Percentiles rank a stretch among this genome's conserved stretches.
Evolutionary conservation across 1,140 invertebrate genomes (phyloP).

Genomic region (Polypedilum vanderplanki): DNA sequence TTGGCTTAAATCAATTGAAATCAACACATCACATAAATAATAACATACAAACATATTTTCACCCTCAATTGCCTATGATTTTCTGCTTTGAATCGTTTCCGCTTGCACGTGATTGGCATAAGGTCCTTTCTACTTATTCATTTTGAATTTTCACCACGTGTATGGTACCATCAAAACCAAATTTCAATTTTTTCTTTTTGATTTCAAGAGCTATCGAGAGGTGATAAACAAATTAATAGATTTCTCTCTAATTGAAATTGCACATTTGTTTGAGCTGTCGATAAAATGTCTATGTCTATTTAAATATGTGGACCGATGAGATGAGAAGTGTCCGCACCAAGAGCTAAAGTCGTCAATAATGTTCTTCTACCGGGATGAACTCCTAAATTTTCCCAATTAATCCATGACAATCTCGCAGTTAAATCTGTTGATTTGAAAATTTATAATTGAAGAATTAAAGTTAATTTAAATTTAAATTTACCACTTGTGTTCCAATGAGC

Average conservation of each 20-base stretch:
- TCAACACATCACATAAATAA: not conserved
- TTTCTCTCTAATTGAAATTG: not conserved
- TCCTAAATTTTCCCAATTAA: conserved; percentile 97
- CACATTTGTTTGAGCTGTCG: not conserved
- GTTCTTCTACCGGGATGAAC: conserved; percentile 80
- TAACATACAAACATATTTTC: conserved; percentile 23
- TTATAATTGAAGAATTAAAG: conserved; percentile 32
- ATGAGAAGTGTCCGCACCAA: conserved; percentile 68
- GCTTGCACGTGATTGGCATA: conserved; percentile 15
- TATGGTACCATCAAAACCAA: not conserved
- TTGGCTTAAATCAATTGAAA: conserved; percentile 1
- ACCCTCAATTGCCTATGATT: conserved; percentile 8
- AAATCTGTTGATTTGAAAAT: conserved; percentile 64
- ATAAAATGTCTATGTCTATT: not conserved
- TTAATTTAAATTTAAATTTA: conserved; percentile 46
- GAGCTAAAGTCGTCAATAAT: conserved; percentile 68
- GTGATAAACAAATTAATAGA: conserved; percentile 34
- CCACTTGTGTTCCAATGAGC: conserved; percentile 95
- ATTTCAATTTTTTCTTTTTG: not conserved
- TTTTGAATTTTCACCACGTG: conserved; percentile 15
- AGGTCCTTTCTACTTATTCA: conserved; percentile 16
- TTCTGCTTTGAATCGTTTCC: conserved; percentile 20
- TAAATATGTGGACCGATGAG: conserved; percentile 34
- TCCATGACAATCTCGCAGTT: conserved; percentile 94
- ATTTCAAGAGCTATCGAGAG: conserved; percentile 30